Evolutionary conservation across 2,113 vertebrate species (phyloP), one percentile per base, ranked within the genome.

Genomic region (Antechinus flavipes): DNA sequence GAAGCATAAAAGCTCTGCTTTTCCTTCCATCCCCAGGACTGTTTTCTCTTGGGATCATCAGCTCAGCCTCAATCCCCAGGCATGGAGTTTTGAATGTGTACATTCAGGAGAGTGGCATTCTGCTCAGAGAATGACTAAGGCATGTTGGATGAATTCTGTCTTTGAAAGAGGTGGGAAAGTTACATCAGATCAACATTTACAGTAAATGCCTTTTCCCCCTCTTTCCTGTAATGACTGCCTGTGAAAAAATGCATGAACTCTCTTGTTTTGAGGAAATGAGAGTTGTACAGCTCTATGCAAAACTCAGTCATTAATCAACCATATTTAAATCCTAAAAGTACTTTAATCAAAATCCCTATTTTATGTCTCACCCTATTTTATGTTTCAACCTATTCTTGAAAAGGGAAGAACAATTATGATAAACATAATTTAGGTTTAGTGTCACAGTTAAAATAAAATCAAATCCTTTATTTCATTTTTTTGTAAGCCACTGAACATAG

Each of bases 51-150:
- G 92, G 84, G 95, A 95, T 93, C 93, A 30, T 0, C 0, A 30
- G 91, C 92, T 97, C 94, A 50, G 53, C 92, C 93, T 94, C 94
- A 91, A 22, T 97, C 96, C 94, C 96, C 35, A 2, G 35, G n/a
- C 8, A 0, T 97, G 19, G 0, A 94, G 52, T 94, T 96, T 93
- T 53, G 91, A 94, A 54, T 93, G 96, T 97, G 97, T 68, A 58
- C 50, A 93, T 93, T 97, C 98, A 97, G 84, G 95, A 93, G 96
- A 93, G 97, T 98, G 97, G 98, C 97, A 98, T 98, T 98, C 98
- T 98, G 96, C 97, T 98, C 93, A 91, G 96, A 96, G 89, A 96
- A 96, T 98, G 98, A 99, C 98, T 98, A 98, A 98, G 97, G 10
- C 97, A 97, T 98, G 98, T 98, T 98, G 97, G 98, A 98, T 98